Evolutionary conservation across 2,888 invertebrate species (phyloP).

Genomic region (Chydorus sphaericus): DNA sequence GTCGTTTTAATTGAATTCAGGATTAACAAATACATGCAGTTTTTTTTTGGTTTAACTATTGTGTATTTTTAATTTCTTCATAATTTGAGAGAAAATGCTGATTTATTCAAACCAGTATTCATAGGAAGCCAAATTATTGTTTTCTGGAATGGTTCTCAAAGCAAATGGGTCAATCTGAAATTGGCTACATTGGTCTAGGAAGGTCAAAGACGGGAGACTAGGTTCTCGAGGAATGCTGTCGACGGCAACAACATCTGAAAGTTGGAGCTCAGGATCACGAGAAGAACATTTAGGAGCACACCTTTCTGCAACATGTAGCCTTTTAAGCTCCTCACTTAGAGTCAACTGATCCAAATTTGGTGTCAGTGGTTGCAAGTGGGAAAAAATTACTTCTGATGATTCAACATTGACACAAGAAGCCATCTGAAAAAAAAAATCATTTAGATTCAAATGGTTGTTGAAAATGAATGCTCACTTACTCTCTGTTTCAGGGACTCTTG

Average conservation of each 20-base stretch:
- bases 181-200: neutral
- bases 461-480: neutral
- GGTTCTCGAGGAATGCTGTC: neutral
- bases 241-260: neutral
- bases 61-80: no score
- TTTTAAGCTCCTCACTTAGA: neutral
- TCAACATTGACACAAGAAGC: neutral
- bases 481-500: neutral
- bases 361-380: neutral
- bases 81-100: no score
- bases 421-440: neutral
- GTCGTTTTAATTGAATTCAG: no score
- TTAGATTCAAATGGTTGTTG: neutral
- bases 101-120: neutral
- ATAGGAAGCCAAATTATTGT: neutral
- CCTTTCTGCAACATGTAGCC: neutral
- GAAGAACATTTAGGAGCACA: neutral
- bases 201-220: neutral
- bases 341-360: neutral
- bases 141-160: neutral
- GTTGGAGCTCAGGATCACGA: neutral
- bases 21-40: neutral
- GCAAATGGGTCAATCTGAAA: neutral
- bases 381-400: neutral
- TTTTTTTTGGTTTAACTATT: no score